Percentiles rank a stretch among this genome's conserved stretches.
These are phyloP conservation scores for Leucosticte australis DNA, from an alignment of 2,113 vertebrate species.

Conservation along the genomic window DNA sequence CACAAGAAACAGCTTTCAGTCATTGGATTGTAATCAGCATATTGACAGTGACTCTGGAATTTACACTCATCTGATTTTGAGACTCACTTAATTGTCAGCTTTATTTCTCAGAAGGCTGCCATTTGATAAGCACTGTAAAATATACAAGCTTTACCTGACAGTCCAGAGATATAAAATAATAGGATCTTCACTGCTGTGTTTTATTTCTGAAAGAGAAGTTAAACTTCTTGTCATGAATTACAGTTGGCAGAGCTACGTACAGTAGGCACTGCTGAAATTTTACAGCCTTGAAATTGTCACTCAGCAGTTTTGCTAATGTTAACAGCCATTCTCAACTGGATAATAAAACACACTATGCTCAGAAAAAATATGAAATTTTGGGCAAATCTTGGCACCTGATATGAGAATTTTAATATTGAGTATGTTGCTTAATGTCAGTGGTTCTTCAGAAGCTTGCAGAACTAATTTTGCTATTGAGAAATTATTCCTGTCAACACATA, in stretches of 20 bases:
- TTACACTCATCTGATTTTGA: neutral
- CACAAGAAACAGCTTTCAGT: neutral
- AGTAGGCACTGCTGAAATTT: conserved; percentile 1
- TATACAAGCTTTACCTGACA: neutral
- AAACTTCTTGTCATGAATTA: neutral
- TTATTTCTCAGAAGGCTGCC: neutral
- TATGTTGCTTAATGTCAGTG: neutral
- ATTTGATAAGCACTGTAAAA: neutral
- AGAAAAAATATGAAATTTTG: neutral
- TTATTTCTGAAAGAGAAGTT: neutral
- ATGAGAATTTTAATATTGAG: neutral
- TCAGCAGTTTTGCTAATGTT: conserved; percentile 8
- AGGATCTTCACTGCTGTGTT: neutral
- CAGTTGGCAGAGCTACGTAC: neutral
- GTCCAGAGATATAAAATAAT: neutral
- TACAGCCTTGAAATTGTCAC: conserved; percentile 8
- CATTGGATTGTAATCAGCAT: neutral
- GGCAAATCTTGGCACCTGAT: neutral
- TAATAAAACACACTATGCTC: neutral
- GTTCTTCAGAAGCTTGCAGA: neutral
- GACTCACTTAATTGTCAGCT: neutral
- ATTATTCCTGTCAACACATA: neutral
- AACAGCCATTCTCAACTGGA: neutral
- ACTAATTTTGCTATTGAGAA: neutral
- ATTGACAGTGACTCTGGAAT: neutral